phyloP scores from a whole-genome alignment of 2,888 invertebrate species.

The Liodrosophila aerea region DNA sequence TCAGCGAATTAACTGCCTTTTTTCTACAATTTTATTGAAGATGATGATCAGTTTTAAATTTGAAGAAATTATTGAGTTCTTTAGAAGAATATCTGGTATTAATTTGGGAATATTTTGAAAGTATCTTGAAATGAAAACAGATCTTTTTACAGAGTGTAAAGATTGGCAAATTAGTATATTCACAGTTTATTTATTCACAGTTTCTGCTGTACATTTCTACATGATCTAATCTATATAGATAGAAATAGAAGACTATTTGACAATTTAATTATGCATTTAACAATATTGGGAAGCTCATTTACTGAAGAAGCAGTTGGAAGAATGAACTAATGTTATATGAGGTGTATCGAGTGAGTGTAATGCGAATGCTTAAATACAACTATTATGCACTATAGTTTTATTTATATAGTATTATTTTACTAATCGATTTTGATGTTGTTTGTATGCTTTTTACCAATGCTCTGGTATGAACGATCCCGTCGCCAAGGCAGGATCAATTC shows the following conservation, averaged over 20 bases:
- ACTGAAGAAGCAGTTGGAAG: not conserved
- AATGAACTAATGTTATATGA: slow-evolving; percentile 16
- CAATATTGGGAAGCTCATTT: no score
- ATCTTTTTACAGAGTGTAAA: no score
- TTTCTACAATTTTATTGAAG: no score
- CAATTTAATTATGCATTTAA: no score
- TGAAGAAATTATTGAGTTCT: no score
- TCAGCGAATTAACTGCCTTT: no score
- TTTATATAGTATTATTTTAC: slow-evolving; percentile 14
- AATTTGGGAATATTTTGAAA: not conserved
- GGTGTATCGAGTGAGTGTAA: slow-evolving; percentile 13
- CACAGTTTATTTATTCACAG: not conserved
- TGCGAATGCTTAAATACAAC: slow-evolving; percentile 21
- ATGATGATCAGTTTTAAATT: no score
- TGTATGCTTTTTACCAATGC: slow-evolving; percentile 86
- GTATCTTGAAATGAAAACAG: no score
- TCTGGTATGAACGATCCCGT: slow-evolving; percentile 88
- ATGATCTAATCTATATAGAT: not conserved
- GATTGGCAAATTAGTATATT: no score
- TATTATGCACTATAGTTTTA: slow-evolving; percentile 21
- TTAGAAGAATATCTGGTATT: not conserved
- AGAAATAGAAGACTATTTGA: no score
- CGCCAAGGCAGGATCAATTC: slow-evolving; percentile 94
- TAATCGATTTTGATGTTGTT: slow-evolving; percentile 20
- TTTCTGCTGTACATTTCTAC: not conserved